These are phyloP conservation scores for Micrasema minimum DNA, from an alignment of 1,140 invertebrate genomes.

Conservation along the genomic window DNA sequence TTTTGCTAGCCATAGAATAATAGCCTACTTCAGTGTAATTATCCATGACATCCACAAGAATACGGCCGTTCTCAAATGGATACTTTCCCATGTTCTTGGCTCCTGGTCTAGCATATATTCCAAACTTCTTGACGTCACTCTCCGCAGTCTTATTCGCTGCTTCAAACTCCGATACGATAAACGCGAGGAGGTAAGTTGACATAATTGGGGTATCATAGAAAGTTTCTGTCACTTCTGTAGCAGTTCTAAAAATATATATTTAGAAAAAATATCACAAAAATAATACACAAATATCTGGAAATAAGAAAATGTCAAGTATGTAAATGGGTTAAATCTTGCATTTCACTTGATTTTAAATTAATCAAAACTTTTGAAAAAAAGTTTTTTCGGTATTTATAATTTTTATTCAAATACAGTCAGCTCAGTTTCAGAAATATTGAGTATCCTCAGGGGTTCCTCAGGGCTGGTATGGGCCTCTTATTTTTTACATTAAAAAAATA, in stretches of 20 bases:
- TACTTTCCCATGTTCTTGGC: slow-evolving; percentile 70
- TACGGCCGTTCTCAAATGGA: slow-evolving; percentile 68
- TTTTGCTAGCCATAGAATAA: slow-evolving; percentile 55
- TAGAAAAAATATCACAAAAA: too few species aligned
- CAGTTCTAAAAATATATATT: not conserved
- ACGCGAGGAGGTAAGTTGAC: slow-evolving; percentile 86
- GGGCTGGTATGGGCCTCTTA: too few species aligned
- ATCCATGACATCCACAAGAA: slow-evolving; percentile 59
- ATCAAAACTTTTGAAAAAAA: too few species aligned
- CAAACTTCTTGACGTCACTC: slow-evolving; percentile 63
- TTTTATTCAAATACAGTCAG: too few species aligned
- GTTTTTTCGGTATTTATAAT: too few species aligned
- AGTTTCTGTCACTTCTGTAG: not conserved
- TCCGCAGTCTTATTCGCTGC: slow-evolving; percentile 58
- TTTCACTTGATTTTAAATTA: too few species aligned
- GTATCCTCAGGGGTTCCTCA: too few species aligned
- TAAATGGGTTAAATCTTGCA: too few species aligned
- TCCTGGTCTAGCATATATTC: slow-evolving; percentile 74
- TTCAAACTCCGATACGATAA: slow-evolving; percentile 79
- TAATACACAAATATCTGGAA: too few species aligned
- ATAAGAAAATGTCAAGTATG: too few species aligned
- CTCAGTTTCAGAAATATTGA: too few species aligned
- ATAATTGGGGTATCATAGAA: slow-evolving; percentile 71
- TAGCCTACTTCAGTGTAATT: slow-evolving; percentile 48
- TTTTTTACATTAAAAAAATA: too few species aligned